A percentile compares a stretch with the other conserved stretches of the same genome.
Evolutionary conservation across 2,888 invertebrate species (phyloP).

Genomic region (Pollenia labialis): DNA sequence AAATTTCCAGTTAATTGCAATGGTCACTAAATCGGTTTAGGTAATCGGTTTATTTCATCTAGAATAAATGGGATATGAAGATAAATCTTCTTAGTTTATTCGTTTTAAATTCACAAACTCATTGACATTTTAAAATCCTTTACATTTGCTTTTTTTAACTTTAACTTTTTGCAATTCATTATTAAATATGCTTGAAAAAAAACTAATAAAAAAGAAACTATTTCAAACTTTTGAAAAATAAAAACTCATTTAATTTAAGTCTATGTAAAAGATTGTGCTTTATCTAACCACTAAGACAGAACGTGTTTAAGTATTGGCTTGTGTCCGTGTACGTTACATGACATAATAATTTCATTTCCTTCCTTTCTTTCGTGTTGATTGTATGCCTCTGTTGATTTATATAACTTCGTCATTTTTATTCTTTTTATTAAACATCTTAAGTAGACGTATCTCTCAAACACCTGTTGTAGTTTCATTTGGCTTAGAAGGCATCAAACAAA

Average conservation of each 20-base stretch:
- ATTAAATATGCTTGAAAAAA: not conserved
- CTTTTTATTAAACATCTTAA: slow-evolving; percentile 30
- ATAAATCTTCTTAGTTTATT: too few relatives aligned
- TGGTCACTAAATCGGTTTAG: too few relatives aligned
- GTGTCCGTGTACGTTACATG: not conserved
- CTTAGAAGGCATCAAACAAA: not conserved
- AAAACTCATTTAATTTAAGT: slow-evolving; percentile 27
- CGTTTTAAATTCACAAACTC: too few relatives aligned
- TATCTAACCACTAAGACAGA: not conserved
- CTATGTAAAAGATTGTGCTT: slow-evolving; percentile 24
- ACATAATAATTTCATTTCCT: slow-evolving; percentile 27
- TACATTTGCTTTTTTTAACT: too few relatives aligned
- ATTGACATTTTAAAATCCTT: too few relatives aligned
- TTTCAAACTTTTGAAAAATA: not conserved
- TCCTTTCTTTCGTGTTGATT: not conserved
- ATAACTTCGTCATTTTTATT: not conserved
- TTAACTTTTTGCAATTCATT: not conserved
- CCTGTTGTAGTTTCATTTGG: slow-evolving; percentile 49
- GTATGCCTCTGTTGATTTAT: too few relatives aligned
- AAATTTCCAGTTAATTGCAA: too few relatives aligned
- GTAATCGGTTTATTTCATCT: too few relatives aligned
- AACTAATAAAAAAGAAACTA: not conserved
- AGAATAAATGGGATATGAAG: too few relatives aligned
- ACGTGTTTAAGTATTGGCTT: slow-evolving; percentile 22
- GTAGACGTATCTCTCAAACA: slow-evolving; percentile 18